Evolutionary conservation across 2,113 vertebrate species (phyloP), one percentile per base, ranked within the genome.

Genomic region (Brachypteracias leptosomus): DNA sequence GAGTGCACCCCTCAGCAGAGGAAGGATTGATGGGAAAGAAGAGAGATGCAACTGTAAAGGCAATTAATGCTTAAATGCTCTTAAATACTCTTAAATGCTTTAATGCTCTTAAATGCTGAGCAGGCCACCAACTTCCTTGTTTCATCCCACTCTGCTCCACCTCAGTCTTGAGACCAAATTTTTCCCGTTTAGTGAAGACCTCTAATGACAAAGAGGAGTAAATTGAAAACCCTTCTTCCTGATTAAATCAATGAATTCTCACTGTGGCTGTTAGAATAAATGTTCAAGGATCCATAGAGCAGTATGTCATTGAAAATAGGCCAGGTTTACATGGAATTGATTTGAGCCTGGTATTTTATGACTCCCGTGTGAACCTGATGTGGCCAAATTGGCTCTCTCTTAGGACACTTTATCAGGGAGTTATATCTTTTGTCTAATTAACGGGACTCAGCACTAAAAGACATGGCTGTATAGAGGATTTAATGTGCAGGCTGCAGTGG

Each of bases 371-470:
- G 91, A 86, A 87, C 61, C 3, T 55, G 65, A 93, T 85, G 70
- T 95, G 92, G 80, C 82, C 83, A 93, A 88, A 92, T 93, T 82
- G 68, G 20, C 63, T 90, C 61, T 95, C 88, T 76, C 92, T 85
- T 59, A 94, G 83, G 88, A 92, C 70, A 87, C 16, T 80, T 83
- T 58, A 93, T 92, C 95, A 66, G 71, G 61, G 77, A 88, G 85
- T 81, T 90, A 90, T 88, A 92, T 63, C 84, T 88, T 91, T 52
- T 96, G 59, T 86, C 70, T 95, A 90, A 97, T 96, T 97, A 85
- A 94, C 1, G 3, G n/a, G 90, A 85, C 59, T 75, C 70, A 68
- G 71, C 54, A 91, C 46, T 75, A 89, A 78, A 93, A 95, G 84
- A 88, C 29, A 35, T 61, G 44, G 58, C 55, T 46, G 24, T 67